These are phyloP conservation scores for Cygnus olor DNA, from an alignment of 2,797 vertebrate genomes.

Conservation along the genomic window DNA sequence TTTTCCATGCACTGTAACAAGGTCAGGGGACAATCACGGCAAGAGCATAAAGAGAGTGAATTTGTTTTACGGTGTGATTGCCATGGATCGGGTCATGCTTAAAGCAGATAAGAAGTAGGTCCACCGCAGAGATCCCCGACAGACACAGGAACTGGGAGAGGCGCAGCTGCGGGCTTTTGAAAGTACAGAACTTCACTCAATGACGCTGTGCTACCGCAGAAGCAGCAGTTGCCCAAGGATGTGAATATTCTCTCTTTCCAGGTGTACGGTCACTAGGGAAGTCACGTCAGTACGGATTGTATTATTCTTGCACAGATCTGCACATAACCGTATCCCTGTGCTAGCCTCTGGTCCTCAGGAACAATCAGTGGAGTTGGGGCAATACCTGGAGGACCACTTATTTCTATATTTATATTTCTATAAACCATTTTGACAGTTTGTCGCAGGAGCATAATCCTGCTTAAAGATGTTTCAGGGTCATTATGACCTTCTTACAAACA, in stretches of 20 bases:
- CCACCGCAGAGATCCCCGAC: not conserved
- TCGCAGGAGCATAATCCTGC: not conserved
- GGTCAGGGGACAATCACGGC: not conserved
- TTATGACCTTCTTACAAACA: not conserved
- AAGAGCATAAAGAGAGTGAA: not conserved
- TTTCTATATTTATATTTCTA: not conserved
- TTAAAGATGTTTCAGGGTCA: not conserved
- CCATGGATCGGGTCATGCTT: not conserved
- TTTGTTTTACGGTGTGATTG: not conserved
- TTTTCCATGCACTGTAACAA: not conserved
- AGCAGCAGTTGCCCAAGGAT: not conserved
- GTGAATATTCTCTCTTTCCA: not conserved
- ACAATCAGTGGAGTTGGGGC: not conserved
- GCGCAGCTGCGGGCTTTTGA: fast-evolving
- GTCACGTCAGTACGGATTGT: fast-evolving
- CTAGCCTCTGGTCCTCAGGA: not conserved
- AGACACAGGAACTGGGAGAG: not conserved
- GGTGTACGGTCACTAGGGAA: not conserved
- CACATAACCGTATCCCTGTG: too few species aligned
- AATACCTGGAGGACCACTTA: not conserved
- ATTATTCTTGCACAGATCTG: not conserved
- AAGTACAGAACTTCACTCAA: not conserved
- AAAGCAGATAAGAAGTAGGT: not conserved
- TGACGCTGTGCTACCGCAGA: not conserved
- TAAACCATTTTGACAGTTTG: not conserved